Percentiles rank a stretch among this genome's conserved stretches.
phyloP scores from a whole-genome alignment of 2,888 invertebrate genomes.

The Dryocosmus kuriphilus region DNA sequence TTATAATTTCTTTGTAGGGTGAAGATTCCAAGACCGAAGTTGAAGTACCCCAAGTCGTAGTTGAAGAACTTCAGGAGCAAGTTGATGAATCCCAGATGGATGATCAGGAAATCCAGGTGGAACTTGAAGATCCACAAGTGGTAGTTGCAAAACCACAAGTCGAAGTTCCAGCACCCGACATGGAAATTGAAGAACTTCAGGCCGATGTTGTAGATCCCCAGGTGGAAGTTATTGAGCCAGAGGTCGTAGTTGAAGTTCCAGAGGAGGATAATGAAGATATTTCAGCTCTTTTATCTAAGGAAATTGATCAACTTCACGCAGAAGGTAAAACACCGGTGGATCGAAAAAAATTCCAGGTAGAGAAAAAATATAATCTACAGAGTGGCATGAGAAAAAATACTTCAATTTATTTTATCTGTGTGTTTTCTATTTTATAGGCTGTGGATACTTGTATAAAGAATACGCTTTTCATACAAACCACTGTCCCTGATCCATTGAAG shows the following conservation, averaged over 20 bases:
- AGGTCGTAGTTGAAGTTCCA: background rate
- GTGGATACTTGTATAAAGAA: slow-evolving; percentile 91
- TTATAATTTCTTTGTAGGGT: too few species aligned
- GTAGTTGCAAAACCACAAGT: too few species aligned
- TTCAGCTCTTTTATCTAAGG: slow-evolving; percentile 80
- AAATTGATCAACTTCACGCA: slow-evolving; percentile 81
- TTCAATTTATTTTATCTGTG: background rate
- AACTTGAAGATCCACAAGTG: too few species aligned
- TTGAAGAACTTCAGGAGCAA: too few species aligned
- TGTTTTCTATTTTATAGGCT: slow-evolving; percentile 79
- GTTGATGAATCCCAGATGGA: too few species aligned
- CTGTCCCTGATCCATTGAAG: slow-evolving; percentile 86
- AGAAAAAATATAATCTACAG: background rate
- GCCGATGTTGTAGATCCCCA: background rate
- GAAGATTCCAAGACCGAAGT: too few species aligned
- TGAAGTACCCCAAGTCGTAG: too few species aligned
- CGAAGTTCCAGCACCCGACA: background rate
- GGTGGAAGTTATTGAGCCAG: background rate
- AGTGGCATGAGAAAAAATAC: too few species aligned
- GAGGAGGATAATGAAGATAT: slow-evolving; percentile 75
- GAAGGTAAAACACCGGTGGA: slow-evolving; percentile 75
- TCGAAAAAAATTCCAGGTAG: slow-evolving; percentile 68
- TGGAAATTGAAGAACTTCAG: background rate
- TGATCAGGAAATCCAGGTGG: too few species aligned
- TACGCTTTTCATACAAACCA: slow-evolving; percentile 91